These are phyloP conservation scores for Brachyistius frenatus DNA, from an alignment of 2,113 vertebrate species.

Conservation along the genomic window DNA sequence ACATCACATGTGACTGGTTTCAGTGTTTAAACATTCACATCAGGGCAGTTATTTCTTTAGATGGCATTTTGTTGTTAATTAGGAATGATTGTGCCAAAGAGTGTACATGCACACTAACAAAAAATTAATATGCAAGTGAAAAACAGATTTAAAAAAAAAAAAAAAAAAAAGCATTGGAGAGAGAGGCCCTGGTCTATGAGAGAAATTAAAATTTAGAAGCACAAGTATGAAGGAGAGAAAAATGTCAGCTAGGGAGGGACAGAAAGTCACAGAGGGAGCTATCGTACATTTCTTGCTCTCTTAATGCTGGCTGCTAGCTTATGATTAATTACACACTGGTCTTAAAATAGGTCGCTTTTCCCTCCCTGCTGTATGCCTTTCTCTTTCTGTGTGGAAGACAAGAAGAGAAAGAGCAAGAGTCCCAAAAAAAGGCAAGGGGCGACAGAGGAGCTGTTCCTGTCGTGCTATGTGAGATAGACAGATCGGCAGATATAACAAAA, in stretches of 20 bases:
- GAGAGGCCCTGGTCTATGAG: background rate
- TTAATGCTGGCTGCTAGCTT: conserved; percentile 70
- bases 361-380: conserved; percentile 42
- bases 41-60: background rate
- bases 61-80: conserved; percentile 22
- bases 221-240: conserved; percentile 20
- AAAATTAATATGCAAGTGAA: conserved; percentile 9
- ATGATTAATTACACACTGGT: conserved; percentile 79
- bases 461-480: background rate
- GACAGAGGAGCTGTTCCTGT: background rate
- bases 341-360: conserved; percentile 77
- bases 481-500: conserved; percentile 1
- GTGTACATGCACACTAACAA: background rate
- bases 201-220: conserved; percentile 51
- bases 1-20: background rate
- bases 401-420: conserved; percentile 4
- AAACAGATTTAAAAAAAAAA: conserved; percentile 25
- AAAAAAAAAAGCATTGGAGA: background rate
- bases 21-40: conserved; percentile 10
- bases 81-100: conserved; percentile 1
- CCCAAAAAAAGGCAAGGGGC: background rate
- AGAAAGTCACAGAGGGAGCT: conserved; percentile 66
- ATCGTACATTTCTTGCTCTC: conserved; percentile 65
- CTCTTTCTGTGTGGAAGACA: conserved; percentile 38
- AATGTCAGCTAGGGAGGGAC: conserved; percentile 55